Conservation (phyloP, 1,140 invertebrate species). For the Trigoniulus corallinus region DNA sequence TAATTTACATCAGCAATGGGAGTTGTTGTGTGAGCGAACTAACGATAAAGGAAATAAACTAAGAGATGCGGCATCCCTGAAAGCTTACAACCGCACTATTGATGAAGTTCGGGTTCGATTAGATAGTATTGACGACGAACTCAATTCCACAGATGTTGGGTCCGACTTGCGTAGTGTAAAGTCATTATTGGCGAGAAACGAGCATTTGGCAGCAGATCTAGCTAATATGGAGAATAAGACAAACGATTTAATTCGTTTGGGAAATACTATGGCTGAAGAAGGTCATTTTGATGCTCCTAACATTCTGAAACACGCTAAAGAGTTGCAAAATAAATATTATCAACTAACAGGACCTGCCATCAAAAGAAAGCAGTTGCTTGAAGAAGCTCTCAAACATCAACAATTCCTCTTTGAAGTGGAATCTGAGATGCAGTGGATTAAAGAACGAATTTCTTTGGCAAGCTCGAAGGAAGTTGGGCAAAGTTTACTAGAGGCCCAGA, state of each 20-base stretch:
- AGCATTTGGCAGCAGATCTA: constrained; percentile 63
- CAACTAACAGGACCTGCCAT: constrained; percentile 29
- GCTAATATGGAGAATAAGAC: constrained; percentile 56
- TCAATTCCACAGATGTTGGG: constrained; percentile 65
- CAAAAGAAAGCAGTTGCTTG: constrained; percentile 53
- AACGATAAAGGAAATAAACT: constrained; percentile 69
- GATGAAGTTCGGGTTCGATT: constrained; percentile 65
- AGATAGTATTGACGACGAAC: constrained; percentile 38
- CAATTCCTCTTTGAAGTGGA: constrained; percentile 90
- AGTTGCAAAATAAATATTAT: constrained; percentile 45
- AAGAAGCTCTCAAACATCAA: constrained; percentile 73
- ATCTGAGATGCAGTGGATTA: constrained; percentile 88
- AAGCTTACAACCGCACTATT: constrained; percentile 46
- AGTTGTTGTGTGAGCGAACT: constrained; percentile 44
- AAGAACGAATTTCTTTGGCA: constrained; percentile 66
- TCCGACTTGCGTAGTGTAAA: constrained; percentile 74
- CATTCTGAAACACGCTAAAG: constrained; percentile 59
- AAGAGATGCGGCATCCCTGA: constrained; percentile 56
- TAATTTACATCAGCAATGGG: constrained; percentile 56
- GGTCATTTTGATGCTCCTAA: constrained; percentile 83
- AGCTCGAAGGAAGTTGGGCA: constrained; percentile 53
- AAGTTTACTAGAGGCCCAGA: constrained; percentile 81
- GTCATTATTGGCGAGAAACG: constrained; percentile 69
- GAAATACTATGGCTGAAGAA: constrained; percentile 74
- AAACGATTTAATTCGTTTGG: constrained; percentile 52